phyloP scores from a whole-genome alignment of 2,113 vertebrate species.

The Mystacornis crossleyi region DNA sequence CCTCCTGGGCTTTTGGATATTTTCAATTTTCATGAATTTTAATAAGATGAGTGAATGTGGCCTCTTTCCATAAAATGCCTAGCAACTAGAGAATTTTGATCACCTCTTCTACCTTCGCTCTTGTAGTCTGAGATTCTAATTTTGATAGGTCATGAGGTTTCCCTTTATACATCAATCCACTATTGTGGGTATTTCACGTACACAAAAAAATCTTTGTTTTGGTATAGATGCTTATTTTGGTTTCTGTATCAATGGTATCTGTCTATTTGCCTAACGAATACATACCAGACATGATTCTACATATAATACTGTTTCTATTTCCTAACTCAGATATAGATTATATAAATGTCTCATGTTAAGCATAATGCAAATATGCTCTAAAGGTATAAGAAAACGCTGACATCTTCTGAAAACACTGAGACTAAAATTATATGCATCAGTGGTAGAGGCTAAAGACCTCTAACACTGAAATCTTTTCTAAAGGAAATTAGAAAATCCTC shows the following conservation, averaged over 20 bases:
- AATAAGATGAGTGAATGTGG: slow-evolving; percentile 28
- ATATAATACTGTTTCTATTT: not conserved
- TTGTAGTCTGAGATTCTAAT: not conserved
- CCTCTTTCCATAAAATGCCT: slow-evolving; percentile 1
- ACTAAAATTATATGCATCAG: not conserved
- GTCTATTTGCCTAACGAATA: not conserved
- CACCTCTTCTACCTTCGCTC: not conserved
- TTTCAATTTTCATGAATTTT: slow-evolving; percentile 53
- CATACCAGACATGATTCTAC: not conserved
- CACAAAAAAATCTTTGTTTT: not conserved
- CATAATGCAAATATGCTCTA: not conserved
- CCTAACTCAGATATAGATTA: not conserved
- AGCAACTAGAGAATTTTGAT: slow-evolving; percentile 19
- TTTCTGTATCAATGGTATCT: not conserved
- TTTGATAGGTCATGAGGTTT: not conserved
- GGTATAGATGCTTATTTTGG: not conserved
- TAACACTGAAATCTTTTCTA: not conserved
- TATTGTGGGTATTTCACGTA: not conserved
- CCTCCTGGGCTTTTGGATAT: slow-evolving; percentile 18
- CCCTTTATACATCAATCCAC: not conserved
- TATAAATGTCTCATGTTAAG: not conserved
- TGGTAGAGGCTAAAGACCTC: not conserved
- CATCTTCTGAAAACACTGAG: not conserved
- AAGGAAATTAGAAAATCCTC: not conserved
- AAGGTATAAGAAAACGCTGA: not conserved